Conservation (phyloP, 2,113 vertebrate genomes). For the Halcyon senegalensis region DNA sequence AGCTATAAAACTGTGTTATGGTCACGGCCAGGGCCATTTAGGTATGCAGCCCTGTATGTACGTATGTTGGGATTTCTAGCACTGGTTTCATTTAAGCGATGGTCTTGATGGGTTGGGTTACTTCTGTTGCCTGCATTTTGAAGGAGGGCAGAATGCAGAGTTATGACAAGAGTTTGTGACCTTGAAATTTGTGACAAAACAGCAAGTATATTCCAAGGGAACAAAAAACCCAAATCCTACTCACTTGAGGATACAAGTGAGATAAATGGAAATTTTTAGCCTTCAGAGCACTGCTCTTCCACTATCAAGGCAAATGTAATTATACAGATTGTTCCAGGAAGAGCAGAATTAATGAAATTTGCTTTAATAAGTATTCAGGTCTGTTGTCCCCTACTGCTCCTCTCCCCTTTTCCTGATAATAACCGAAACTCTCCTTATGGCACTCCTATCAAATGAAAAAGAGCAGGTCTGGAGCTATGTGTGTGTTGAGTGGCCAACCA, state of each 20-base stretch:
- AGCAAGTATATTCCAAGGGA: background rate
- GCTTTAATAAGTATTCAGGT: background rate
- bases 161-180: background rate
- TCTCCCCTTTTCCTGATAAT: constrained; percentile 6
- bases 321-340: constrained; percentile 48
- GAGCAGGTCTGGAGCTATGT: constrained; percentile 2
- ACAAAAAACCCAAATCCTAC: background rate
- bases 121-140: background rate
- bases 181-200: background rate
- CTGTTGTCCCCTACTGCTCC: background rate
- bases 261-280: background rate
- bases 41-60: background rate
- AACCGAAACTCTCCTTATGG: constrained; percentile 35
- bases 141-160: background rate
- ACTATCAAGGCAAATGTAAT: constrained; percentile 3
- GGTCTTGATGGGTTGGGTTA: background rate
- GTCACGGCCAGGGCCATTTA: background rate
- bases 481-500: background rate
- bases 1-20: background rate
- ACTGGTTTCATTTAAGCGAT: background rate
- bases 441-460: background rate
- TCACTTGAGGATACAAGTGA: background rate
- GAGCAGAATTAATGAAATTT: constrained; percentile 44
- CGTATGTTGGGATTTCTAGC: background rate
- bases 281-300: background rate